A percentile compares a stretch with the other conserved stretches of the same genome.
Conservation (phyloP, 1,140 invertebrate genomes). For the Brachystomella parvula region DNA sequence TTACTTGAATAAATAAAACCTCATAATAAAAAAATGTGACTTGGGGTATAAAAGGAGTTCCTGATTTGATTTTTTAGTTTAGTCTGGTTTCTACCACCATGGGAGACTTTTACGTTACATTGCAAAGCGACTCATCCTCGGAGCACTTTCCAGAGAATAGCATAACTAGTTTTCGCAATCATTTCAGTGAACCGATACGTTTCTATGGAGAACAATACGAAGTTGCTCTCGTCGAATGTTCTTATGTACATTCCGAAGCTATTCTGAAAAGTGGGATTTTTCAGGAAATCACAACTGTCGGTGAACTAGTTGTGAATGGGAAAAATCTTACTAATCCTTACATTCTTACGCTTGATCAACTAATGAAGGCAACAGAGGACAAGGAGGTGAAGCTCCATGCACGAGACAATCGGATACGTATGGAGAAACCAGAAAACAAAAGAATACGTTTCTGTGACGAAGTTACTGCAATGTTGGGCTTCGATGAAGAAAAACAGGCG, state of each 20-base stretch:
- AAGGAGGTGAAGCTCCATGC: not conserved
- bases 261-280: not conserved
- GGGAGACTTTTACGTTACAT: slow-evolving; percentile 14
- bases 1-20: too few species aligned
- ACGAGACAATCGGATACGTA: not conserved
- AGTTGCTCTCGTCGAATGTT: slow-evolving; percentile 3
- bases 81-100: not conserved
- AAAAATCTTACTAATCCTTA: not conserved
- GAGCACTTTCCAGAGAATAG: slow-evolving; percentile 15
- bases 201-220: not conserved
- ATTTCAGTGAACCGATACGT: not conserved
- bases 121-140: slow-evolving; percentile 8
- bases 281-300: not conserved
- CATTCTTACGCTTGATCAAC: not conserved
- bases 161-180: slow-evolving; percentile 16
- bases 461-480: not conserved
- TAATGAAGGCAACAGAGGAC: not conserved
- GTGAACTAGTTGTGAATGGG: not conserved
- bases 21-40: too few species aligned
- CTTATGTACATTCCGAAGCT: not conserved
- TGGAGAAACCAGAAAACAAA: not conserved
- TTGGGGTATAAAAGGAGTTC: too few species aligned
- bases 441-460: not conserved
- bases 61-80: too few species aligned
- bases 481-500: not conserved